Base-by-base conservation (phyloP, 2,113 vertebrate genomes). In the Pavo muticus region DNA sequence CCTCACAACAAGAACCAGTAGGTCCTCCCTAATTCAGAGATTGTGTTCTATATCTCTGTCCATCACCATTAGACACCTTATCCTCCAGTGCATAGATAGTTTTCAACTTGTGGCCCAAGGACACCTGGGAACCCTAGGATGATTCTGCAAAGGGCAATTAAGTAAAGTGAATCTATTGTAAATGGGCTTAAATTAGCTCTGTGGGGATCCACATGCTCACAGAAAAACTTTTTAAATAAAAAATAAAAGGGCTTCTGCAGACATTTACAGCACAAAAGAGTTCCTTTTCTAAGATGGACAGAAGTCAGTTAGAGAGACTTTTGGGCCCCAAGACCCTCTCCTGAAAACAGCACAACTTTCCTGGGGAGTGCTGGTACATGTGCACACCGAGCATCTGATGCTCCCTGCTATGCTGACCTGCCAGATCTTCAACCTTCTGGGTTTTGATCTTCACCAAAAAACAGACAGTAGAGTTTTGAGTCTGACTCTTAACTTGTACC, bases 71-170 rank as follows among this genome's bases (percentile, higher is more conserved):
- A 89, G 71, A 59, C 27, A 70, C 25, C 16, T 72, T 18, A 10
- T 54, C 77, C 89, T 89, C 89, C 78, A 83, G 57, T 2, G 1
- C 29, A 68, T 6, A 87, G 65, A 44, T 42, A 63, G 65, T 71
- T 83, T 76, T 56, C 79, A 86, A 93, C 60, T 60, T 68, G 90
- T 75, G 68, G 76, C 65, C 85, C 85, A 90, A 42, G 64, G 64
- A 63, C 93, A 64, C 60, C 5, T 4, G 90, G 72, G 94, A 94
- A 93, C 91, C 69, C 72, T 80, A 64, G 47, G 42, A 83, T 42
- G 81, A 93, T 93, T 90, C 83, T 90, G 59, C 69, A 77, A 94
- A 91, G 37, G 64, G 90, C 96, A 96, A 96, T 95, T 96, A 96
- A 96, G 76, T 76, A 91, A 90, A 93, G 32, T 1, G 4, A 80